Base-by-base conservation (phyloP, 1,140 invertebrate species). In the Drosophila sulfurigaster region DNA sequence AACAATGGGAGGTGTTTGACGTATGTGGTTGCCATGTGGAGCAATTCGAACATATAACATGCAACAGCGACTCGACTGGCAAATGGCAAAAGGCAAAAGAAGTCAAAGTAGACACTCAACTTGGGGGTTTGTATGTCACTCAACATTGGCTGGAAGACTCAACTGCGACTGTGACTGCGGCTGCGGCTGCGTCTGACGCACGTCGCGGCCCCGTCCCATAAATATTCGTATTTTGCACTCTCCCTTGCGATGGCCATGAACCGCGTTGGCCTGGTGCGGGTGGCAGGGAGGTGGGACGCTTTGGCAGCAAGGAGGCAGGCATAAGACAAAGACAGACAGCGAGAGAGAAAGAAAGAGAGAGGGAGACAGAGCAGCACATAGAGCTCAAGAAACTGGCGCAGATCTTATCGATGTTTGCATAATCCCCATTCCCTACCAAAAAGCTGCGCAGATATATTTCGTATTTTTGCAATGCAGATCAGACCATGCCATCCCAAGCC, bases 111-210 rank as follows among this genome's bases (percentile, higher is more conserved):
- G 16, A 65, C 58, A 56, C 62, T 77, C 82, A 66, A 76, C 75
- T 78, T 88, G 80, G 80, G 72, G 83, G 83, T 88, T 83, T 88
- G 85, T 88, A 81, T 88, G 83, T 88, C 83, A 86, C 60, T 51
- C 75, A 81, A 58, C 68, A 60, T 25, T 59, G 41, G 62, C 35
- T 38, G 10, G 35, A 25, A 25, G 20, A 38, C 35, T 38, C 35
- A 38, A 8, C 30, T 32, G 30, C 1, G 38, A 3, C 38, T 41
- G 38, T 8, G 35, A 38, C 30, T 30, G 30, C 1, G 38, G 3
- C 38, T 41, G 38, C 8, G 38, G 13, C 41, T 43, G 41, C 11
- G 75, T 45, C 65, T 88, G 83, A 87, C 83, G 80, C 57, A 87
- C 71, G 73, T 62, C 57, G 32, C 65, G 60, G 57, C 72, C 76